Conservation (phyloP, 1,140 invertebrate genomes). For the Popillia japonica region DNA sequence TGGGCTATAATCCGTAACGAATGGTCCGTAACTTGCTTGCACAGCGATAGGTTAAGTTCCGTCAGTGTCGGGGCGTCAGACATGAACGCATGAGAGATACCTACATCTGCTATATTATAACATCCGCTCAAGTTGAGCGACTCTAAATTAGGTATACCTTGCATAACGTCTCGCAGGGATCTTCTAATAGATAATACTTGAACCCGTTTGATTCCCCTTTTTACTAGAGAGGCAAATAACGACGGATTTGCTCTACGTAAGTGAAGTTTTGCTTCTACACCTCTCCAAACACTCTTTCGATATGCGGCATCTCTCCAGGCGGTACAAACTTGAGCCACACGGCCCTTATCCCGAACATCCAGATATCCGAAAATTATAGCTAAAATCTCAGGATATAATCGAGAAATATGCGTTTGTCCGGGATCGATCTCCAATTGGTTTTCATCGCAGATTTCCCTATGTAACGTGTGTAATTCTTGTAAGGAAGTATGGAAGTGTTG, state of each 20-base stretch:
- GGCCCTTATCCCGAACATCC: slow-evolving; percentile 86
- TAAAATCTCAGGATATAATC: slow-evolving; percentile 90
- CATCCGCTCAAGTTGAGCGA: slow-evolving; percentile 91
- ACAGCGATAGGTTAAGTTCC: slow-evolving; percentile 86
- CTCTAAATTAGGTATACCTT: slow-evolving; percentile 85
- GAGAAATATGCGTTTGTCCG: slow-evolving; percentile 81
- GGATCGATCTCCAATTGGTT: slow-evolving; percentile 51
- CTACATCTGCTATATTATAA: slow-evolving; percentile 86
- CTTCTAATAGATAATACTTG: slow-evolving; percentile 88
- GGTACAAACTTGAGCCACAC: slow-evolving; percentile 89
- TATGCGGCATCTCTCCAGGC: slow-evolving; percentile 93
- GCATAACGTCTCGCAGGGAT: slow-evolving; percentile 86
- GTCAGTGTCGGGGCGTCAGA: slow-evolving; percentile 77
- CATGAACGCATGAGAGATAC: slow-evolving; percentile 82
- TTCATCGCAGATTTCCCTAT: slow-evolving; percentile 49
- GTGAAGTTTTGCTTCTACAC: slow-evolving; percentile 90
- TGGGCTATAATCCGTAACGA: slow-evolving; percentile 84
- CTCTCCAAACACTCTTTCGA: slow-evolving; percentile 91
- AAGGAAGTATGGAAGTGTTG: slow-evolving; percentile 63
- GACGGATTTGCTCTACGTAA: slow-evolving; percentile 82
- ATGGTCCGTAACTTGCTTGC: slow-evolving; percentile 92
- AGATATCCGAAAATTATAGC: slow-evolving; percentile 91
- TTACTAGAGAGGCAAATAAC: slow-evolving; percentile 85
- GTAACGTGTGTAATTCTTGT: slow-evolving; percentile 66
- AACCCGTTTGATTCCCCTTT: slow-evolving; percentile 85